Evolutionary conservation across 2,888 invertebrate genomes (phyloP).

Genomic region (Masnerella sp.): DNA sequence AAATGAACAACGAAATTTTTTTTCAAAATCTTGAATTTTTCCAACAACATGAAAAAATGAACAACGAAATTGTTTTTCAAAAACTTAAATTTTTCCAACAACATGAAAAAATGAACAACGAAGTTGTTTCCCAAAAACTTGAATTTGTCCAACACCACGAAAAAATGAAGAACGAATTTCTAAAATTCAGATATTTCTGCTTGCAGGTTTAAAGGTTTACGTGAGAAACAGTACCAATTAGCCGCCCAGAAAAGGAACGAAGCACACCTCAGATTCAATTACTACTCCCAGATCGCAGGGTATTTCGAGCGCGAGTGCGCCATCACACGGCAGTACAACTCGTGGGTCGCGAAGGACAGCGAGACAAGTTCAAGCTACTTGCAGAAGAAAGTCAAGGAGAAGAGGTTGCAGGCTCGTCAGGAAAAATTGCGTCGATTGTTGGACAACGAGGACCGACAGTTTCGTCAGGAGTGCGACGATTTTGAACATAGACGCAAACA

Average conservation of each 20-base stretch:
- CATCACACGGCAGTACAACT: conserved; percentile 69
- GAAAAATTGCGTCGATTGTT: conserved; percentile 66
- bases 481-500: conserved; percentile 27
- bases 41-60: no score
- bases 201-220: conserved; percentile 65
- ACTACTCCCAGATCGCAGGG: conserved; percentile 68
- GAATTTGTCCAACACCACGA: no score
- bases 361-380: conserved; percentile 58
- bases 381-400: conserved; percentile 63
- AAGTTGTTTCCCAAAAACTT: no score
- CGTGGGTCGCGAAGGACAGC: conserved; percentile 66
- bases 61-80: no score
- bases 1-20: no score
- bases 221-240: conserved; percentile 71
- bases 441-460: conserved; percentile 66
- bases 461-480: conserved; percentile 64
- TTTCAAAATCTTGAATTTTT: no score
- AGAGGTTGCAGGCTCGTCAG: conserved; percentile 65
- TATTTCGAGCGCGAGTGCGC: conserved; percentile 72
- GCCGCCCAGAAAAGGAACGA: conserved; percentile 73
- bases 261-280: conserved; percentile 65
- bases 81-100: no score
- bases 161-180: no score
- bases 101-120: no score
- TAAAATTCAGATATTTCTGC: no score